Evolutionary conservation across 37 sponge, comb jelly and placozoan genomes (phyloP), one percentile per base, ranked within the genome.

Genomic region (Chondrilla cf. caribensis): DNA sequence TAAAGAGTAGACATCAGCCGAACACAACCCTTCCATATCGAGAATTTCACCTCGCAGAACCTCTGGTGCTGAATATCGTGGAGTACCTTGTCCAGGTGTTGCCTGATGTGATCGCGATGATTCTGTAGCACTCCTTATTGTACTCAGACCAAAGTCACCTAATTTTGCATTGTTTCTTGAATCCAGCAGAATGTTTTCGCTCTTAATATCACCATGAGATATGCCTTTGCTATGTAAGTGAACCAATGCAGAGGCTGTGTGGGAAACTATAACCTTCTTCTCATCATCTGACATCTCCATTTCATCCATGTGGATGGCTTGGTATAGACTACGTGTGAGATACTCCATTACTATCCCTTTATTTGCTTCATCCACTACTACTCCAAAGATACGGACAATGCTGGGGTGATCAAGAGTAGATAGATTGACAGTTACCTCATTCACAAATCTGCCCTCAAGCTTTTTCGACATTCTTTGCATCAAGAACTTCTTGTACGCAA

Each of bases 21-120:
- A 37, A 6, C 40, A 33, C 24, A 86, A 78, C 47, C 81, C 62
- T 9, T 33, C 44, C 1, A 59, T 59, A 21, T 40, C n/a, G 9
- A 86, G 77, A 0, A 81, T 2, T 60, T 86, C 87, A 58, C 81
- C 82, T 60, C 87, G 58, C 38, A 86, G 87, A 38, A 86, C 79
- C 57, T 86, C 87, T 9, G 87, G 87, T 31, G 87, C 87, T 40
- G 87, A 81, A 58, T 81, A 86, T 24, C 77, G 77, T 24, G 87
- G 82, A 72, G 82, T 86, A 47, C 81, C 82, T 75, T 81, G 77
- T 44, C 82, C 87, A 1, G 31, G 37, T 42, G 38, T 77, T 37
- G 77, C 76, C 0, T 0, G 41, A 59, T 6, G 33, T 22, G 85
- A 84, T 60, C 26, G 0, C 0, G 82, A 47, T 57, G 87, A 58